Base-by-base conservation (phyloP, 2,888 invertebrate species). In the Esperia sulphurella region DNA sequence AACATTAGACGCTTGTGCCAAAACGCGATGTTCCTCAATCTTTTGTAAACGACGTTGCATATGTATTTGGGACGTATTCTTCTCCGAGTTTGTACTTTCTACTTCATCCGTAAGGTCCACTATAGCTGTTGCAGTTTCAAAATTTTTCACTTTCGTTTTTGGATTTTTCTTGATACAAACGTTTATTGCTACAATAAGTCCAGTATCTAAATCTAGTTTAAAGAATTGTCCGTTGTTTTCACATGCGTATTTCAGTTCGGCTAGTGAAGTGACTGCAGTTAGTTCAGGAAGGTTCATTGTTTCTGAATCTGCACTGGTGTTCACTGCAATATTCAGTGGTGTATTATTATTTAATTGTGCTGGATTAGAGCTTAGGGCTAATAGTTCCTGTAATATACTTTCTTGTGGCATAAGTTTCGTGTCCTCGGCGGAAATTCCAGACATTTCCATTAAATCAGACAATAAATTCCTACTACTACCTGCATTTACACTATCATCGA, bases 401-500 rank as follows among this genome's bases (percentile, higher is more conserved):
- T 38, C 37, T n/a, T 12, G 37, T 10, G 39, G 39, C 9, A 52
- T 50, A 31, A 68, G 52, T 33, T 55, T 51, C 4, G 65, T 53
- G 48, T 88, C 87, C 53, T 85, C 85, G 46, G 73, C 63, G 9
- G 76, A 75, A 60, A 89, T 89, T 8, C 89, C 89, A 8, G 88
- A 88, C 84, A 89, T 85, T 72, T 81, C 79, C 89, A 89, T 89
- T 53, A 89, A 71, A 63, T 88, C 87, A 0, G 86, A 87, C 30
- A 89, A 53, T 55, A 89, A 72, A 41, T 80, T 72, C 57, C 84
- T 83, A 51, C 70, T 69, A 43, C 46, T 21, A 4, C 45, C 42
- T 9, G 57, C n/a, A 14, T 31, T 50, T 6, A n/a, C 29, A 12
- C 21, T 46, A 3, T 29, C 43, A 10, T 42, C 31, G 8, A 28